Evolutionary conservation across 2,888 invertebrate genomes (phyloP).

Genomic region (Brassicogethes aeneus): DNA sequence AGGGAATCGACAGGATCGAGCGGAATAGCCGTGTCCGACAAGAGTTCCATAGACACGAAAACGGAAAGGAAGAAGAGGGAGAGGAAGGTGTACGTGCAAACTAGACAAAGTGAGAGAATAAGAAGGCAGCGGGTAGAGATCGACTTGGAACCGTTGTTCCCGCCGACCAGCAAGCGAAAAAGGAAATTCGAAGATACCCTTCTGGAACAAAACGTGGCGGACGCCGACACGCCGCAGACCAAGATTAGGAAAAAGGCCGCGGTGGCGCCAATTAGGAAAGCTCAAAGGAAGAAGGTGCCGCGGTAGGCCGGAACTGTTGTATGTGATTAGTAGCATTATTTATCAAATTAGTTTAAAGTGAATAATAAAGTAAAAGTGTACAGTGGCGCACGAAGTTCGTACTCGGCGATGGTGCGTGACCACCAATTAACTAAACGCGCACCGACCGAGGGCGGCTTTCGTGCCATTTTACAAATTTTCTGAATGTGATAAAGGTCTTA

Average conservation of each 20-base stretch:
- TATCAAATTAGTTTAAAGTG: not conserved
- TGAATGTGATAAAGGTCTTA: not conserved
- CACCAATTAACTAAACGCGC: not conserved
- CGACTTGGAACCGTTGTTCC: constrained; percentile 28
- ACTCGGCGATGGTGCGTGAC: not conserved
- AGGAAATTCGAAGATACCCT: constrained; percentile 15
- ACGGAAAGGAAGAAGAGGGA: constrained; percentile 19
- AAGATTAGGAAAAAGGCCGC: constrained; percentile 30
- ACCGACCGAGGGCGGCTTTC: not conserved
- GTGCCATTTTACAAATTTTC: not conserved
- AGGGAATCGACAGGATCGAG: constrained; percentile 31
- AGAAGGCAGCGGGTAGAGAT: constrained; percentile 31
- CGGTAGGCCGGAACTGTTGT: constrained; percentile 14
- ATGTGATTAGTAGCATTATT: not conserved
- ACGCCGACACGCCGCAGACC: constrained; percentile 26
- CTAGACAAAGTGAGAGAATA: constrained; percentile 37
- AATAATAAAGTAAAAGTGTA: not conserved
- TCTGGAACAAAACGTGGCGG: constrained; percentile 8
- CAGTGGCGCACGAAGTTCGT: not conserved
- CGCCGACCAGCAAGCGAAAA: constrained; percentile 25
- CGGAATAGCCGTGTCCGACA: constrained; percentile 30
- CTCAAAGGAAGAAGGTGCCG: constrained; percentile 15
- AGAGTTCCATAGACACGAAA: constrained; percentile 21
- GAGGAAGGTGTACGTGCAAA: constrained; percentile 28
- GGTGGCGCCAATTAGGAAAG: constrained; percentile 10